Evolutionary conservation across 2,797 vertebrate species (phyloP).

Genomic region (Neomorphus geoffroyi): DNA sequence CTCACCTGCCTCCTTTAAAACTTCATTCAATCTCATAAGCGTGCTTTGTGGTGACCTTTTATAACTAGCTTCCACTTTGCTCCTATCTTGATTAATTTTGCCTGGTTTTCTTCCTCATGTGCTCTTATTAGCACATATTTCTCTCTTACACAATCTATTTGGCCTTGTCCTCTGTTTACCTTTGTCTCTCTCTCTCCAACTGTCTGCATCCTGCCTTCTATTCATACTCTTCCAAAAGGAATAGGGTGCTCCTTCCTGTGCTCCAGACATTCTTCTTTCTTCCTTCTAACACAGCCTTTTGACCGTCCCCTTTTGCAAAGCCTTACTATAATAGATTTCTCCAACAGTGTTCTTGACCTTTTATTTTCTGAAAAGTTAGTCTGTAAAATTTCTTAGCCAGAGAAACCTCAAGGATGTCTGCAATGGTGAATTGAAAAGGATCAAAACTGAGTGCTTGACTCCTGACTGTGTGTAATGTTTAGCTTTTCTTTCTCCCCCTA

Average conservation of each 20-base stretch:
- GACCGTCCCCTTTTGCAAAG: not conserved
- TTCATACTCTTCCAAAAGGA: not conserved
- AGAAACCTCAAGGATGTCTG: not conserved
- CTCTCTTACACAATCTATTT: not conserved
- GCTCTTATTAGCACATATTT: not conserved
- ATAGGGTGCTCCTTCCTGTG: not conserved
- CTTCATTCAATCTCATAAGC: not conserved
- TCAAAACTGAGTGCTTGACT: not conserved
- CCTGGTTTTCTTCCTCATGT: not conserved
- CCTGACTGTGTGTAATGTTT: not conserved
- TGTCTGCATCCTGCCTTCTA: not conserved
- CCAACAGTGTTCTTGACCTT: not conserved
- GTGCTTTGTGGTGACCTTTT: not conserved
- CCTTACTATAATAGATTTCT: not conserved
- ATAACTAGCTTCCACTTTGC: not conserved
- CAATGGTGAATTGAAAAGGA: not conserved
- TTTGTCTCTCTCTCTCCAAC: not conserved
- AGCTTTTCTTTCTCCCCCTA: not conserved
- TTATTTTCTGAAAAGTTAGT: constrained; percentile 2
- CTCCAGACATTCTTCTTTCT: not conserved
- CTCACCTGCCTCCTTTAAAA: not conserved
- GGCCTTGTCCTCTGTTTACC: not conserved
- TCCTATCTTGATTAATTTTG: constrained; percentile 29
- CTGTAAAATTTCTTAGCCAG: not conserved
- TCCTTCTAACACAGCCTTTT: not conserved